A percentile compares a stretch with the other conserved stretches of the same genome.
Evolutionary conservation across 2,113 vertebrate genomes (phyloP).

Genomic region (Triplophysa rosa): DNA sequence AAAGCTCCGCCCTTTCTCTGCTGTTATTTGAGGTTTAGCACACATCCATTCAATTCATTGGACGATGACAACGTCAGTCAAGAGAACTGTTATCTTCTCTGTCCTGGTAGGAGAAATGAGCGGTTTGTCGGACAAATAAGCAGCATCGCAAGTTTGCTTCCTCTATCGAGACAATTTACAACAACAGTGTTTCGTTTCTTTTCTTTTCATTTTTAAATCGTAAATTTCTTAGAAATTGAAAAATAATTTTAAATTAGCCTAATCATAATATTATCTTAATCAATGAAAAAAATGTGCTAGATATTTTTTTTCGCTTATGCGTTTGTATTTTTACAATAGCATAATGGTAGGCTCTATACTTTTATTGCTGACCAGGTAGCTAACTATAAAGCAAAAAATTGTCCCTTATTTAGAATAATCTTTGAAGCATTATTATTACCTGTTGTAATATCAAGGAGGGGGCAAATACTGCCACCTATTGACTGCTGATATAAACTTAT

Average conservation of each 20-base stretch:
- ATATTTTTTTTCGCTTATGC: not conserved
- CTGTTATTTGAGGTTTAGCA: constrained; percentile 69
- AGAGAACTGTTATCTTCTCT: constrained; percentile 38
- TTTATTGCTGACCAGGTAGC: not conserved
- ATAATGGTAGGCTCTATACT: not conserved
- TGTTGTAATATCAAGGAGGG: not conserved
- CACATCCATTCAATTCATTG: constrained; percentile 66
- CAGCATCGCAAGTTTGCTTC: constrained; percentile 17
- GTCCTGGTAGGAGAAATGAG: constrained; percentile 9
- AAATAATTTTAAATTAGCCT: not conserved
- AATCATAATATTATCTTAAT: not conserved
- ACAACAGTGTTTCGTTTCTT: not conserved
- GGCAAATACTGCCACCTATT: constrained; percentile 21
- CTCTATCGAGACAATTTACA: not conserved
- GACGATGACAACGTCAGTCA: constrained; percentile 63
- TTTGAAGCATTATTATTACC: not conserved
- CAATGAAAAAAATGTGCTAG: not conserved
- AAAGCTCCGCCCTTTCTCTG: constrained; percentile 63
- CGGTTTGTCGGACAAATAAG: constrained; percentile 30
- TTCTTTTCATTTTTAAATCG: not conserved
- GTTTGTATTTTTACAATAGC: not conserved
- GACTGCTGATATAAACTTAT: not conserved
- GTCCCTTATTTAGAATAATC: not conserved
- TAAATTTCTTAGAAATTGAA: not conserved
- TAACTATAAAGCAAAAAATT: not conserved